phyloP scores from a whole-genome alignment of 2,113 vertebrate species.

The Anhinga rufa region DNA sequence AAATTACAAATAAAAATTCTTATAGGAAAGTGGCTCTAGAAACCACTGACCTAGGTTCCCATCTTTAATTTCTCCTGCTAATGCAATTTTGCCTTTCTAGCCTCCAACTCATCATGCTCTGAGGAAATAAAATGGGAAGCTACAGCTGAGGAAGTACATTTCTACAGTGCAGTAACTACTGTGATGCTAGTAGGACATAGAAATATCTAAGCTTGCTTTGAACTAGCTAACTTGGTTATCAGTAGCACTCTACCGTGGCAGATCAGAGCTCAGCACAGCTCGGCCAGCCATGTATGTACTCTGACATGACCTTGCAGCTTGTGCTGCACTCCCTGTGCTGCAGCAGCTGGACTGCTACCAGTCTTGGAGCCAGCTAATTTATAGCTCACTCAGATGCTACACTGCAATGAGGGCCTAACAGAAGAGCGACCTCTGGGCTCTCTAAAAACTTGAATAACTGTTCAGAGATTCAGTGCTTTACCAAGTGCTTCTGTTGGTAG shows the following conservation, averaged over 20 bases:
- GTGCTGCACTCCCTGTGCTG: constrained; percentile 29
- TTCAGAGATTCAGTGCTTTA: constrained; percentile 9
- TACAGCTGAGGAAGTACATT: not conserved
- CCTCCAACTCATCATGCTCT: not conserved
- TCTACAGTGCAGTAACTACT: not conserved
- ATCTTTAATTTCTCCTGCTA: not conserved
- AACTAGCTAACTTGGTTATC: not conserved
- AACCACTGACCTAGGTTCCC: not conserved
- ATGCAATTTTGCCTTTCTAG: not conserved
- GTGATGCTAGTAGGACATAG: not conserved
- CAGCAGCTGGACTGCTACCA: constrained; percentile 37
- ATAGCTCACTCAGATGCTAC: not conserved
- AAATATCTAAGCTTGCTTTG: constrained; percentile 38
- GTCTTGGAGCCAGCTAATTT: constrained; percentile 12
- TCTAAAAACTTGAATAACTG: constrained; percentile 59
- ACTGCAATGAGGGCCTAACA: not conserved
- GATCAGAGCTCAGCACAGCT: constrained; percentile 38
- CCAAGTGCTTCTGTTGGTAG: not conserved
- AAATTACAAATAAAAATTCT: constrained; percentile 28
- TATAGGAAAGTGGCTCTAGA: constrained; percentile 8
- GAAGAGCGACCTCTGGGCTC: not conserved
- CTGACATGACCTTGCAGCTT: not conserved
- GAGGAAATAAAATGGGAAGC: not conserved
- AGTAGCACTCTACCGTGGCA: not conserved
- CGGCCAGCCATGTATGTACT: not conserved